phyloP scores from a whole-genome alignment of 2,888 invertebrate species.

The Galerucella nymphaeae region DNA sequence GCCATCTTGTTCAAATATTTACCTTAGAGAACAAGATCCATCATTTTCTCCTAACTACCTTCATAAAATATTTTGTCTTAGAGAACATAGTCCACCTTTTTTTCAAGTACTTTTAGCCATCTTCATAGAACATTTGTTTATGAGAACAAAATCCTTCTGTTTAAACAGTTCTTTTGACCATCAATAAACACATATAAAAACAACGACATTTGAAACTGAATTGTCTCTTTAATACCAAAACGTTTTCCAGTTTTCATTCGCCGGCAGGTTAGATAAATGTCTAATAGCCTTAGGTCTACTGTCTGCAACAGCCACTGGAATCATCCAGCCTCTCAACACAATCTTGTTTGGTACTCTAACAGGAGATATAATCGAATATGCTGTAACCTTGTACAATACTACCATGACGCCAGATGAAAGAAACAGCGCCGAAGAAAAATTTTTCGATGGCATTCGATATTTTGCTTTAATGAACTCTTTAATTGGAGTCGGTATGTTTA shows the following conservation, averaged over 20 bases:
- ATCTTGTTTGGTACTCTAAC: conserved; percentile 75
- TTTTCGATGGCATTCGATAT: conserved; percentile 67
- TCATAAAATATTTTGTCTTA: too few relatives aligned
- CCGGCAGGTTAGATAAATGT: conserved; percentile 70
- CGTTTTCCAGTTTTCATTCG: conserved; percentile 73
- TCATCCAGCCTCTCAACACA: conserved; percentile 75
- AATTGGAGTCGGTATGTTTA: conserved; percentile 71
- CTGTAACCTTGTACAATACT: conserved; percentile 27
- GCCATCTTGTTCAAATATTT: too few relatives aligned
- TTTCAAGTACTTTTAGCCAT: too few relatives aligned
- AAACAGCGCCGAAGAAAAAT: conserved; percentile 60
- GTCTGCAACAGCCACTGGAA: conserved; percentile 71
- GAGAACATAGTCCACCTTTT: too few relatives aligned
- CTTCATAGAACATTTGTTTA: too few relatives aligned
- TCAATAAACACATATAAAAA: too few relatives aligned
- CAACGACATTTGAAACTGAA: too few relatives aligned
- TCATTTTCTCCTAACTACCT: too few relatives aligned
- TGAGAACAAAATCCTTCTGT: too few relatives aligned
- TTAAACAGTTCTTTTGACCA: too few relatives aligned
- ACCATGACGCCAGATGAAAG: conserved; percentile 41
- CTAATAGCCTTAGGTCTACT: conserved; percentile 70
- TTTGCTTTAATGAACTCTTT: conserved; percentile 74
- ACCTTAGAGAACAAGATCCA: too few relatives aligned
- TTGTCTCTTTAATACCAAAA: too few relatives aligned
- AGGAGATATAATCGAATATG: conserved; percentile 69